Percentiles rank a stretch among this genome's conserved stretches.
These are phyloP conservation scores for Ondatra zibethicus DNA, from an alignment of 2,113 vertebrate genomes.

Conservation along the genomic window DNA sequence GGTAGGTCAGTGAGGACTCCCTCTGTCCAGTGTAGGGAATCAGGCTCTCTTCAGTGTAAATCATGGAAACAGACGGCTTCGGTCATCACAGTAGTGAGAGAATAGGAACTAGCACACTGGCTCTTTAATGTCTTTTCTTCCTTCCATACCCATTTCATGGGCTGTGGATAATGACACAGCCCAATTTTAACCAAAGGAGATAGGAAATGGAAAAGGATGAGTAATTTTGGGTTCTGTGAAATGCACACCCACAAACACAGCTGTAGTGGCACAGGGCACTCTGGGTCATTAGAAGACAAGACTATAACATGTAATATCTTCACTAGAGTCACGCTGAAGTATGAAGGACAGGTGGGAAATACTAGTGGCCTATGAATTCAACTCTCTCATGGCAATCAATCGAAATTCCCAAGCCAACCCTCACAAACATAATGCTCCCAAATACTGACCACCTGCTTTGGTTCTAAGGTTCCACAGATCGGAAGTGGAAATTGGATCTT, in stretches of 20 bases:
- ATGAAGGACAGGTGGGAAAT: not conserved
- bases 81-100: not conserved
- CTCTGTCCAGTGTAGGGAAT: not conserved
- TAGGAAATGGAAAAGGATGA: not conserved
- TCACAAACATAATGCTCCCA: slow-evolving; percentile 57
- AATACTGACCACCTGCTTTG: slow-evolving; percentile 67
- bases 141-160: not conserved
- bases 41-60: not conserved
- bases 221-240: not conserved
- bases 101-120: not conserved
- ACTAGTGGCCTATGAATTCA: not conserved
- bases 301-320: not conserved
- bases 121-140: not conserved
- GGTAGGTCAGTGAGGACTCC: not conserved
- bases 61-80: not conserved
- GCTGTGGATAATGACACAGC: not conserved
- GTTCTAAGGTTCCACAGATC: slow-evolving; percentile 54
- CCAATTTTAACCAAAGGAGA: not conserved
- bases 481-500: slow-evolving; percentile 33
- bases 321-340: not conserved
- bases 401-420: slow-evolving; percentile 30
- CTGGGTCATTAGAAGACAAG: not conserved
- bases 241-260: not conserved
- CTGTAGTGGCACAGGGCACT: not conserved
- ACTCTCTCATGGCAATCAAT: slow-evolving; percentile 37